Conservation (phyloP, 2,797 vertebrate genomes). For the Muscicapa striata region DNA sequence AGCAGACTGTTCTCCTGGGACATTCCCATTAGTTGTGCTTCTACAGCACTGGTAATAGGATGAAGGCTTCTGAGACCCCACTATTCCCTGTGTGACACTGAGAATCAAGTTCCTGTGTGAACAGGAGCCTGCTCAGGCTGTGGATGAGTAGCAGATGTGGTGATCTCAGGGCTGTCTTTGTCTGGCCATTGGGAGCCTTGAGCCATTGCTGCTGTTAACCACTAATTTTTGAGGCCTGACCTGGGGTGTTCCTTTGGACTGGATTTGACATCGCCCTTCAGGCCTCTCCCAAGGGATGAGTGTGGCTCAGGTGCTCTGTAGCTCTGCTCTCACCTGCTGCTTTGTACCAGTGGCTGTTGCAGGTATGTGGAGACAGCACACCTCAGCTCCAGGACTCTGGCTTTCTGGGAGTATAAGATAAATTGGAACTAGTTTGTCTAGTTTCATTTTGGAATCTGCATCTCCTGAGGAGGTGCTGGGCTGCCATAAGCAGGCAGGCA, state of each 20-base stretch:
- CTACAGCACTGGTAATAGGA: fast-evolving
- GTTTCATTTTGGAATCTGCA: neutral
- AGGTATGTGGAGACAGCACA: neutral
- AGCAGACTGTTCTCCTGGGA: neutral
- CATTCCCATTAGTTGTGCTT: neutral
- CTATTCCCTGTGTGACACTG: fast-evolving
- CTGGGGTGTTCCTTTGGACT: neutral
- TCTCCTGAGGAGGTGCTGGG: neutral
- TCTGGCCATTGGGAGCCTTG: neutral
- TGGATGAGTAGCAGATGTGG: too few relatives aligned
- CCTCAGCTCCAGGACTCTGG: neutral
- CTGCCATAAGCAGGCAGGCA: neutral
- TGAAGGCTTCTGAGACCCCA: neutral
- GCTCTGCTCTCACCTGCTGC: neutral
- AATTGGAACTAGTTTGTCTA: neutral
- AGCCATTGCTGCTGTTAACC: neutral
- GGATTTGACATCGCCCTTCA: neutral
- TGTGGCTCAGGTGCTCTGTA: neutral
- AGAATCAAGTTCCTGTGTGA: neutral
- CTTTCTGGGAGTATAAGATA: neutral
- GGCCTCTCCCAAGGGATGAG: neutral
- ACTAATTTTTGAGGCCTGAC: neutral
- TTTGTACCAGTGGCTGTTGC: fast-evolving
- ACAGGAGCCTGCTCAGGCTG: fast-evolving
- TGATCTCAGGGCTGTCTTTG: fast-evolving